Base-by-base conservation (phyloP, 2,888 invertebrate species). In the Harmothoe impar region DNA sequence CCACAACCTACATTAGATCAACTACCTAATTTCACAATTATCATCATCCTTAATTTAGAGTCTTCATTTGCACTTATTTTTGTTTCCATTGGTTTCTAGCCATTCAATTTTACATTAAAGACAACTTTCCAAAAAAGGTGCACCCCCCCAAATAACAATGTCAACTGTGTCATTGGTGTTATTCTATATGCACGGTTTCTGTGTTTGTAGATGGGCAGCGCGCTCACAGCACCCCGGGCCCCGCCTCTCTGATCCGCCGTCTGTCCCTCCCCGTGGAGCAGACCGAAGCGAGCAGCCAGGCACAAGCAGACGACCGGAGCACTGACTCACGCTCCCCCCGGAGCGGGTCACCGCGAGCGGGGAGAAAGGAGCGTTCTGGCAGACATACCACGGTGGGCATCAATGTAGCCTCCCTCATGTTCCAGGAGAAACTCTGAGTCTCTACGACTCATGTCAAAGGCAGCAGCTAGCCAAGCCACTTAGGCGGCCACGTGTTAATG, bases 141-240 rank as follows among this genome's bases (percentile, higher is more conserved):
- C 43, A 43, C 5, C 43, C 43, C 43, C 3, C 43, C 43, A 43
- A 10, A 43, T 43, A 43, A 7, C 43, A 43, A n/a, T n/a, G n/a
- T 43, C 43, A 43, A 43, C 10, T 7, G 10, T 43, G 10, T 43
- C 43, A 43, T 43, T 43, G 43, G 10, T 43, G 43, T 43, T 10
- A 43, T 43, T 3, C 10, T 43, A 43, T 43, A 62, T 62, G 62
- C n/a, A n/a, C 15, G 7, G 3, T 7, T 62, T n/a, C n/a, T 62
- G 62, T 62, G n/a, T 62, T 62, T 20, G 20, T 62, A 89, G 89
- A 89, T 31, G 33, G 15, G 15, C 89, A 89, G 68, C 62, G 89
- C n/a, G 31, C 89, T 29, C 89, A 25, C 68, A 89, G 89, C 43
- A 68, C 62, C 23, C 89, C 89, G 10, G 89, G 89, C 0, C 89